These are phyloP conservation scores for Prunella fulvescens DNA, from an alignment of 2,113 vertebrate genomes.

Conservation along the genomic window DNA sequence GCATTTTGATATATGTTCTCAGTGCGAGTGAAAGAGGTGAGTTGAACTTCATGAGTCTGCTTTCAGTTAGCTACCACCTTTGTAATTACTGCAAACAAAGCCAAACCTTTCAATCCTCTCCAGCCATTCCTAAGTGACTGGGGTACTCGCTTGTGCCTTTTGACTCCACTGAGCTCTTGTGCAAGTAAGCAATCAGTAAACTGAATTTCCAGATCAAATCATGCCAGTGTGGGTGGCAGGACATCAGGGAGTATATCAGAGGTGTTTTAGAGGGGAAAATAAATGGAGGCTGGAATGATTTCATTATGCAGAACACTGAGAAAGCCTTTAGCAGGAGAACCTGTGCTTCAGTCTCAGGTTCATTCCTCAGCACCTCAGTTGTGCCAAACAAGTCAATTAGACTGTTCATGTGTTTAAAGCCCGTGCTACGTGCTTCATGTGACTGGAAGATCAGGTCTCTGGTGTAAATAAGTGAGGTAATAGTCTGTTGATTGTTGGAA, in stretches of 20 bases:
- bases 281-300: neutral
- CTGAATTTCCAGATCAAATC: neutral
- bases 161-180: neutral
- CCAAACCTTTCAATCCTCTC: neutral
- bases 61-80: neutral
- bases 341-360: neutral
- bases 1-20: neutral
- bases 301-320: neutral
- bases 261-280: neutral
- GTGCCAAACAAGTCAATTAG: neutral
- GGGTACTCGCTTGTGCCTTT: neutral
- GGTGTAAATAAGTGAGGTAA: conserved; percentile 19
- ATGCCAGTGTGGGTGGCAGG: neutral
- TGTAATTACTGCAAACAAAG: neutral
- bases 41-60: neutral
- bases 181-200: neutral
- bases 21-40: accelerated
- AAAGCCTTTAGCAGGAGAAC: neutral
- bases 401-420: neutral
- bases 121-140: neutral
- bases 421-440: neutral
- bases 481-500: neutral
- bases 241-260: neutral
- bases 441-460: conserved; percentile 35
- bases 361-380: neutral